Conservation (phyloP, 2,888 invertebrate genomes). For the Caenorhabditis afra region DNA sequence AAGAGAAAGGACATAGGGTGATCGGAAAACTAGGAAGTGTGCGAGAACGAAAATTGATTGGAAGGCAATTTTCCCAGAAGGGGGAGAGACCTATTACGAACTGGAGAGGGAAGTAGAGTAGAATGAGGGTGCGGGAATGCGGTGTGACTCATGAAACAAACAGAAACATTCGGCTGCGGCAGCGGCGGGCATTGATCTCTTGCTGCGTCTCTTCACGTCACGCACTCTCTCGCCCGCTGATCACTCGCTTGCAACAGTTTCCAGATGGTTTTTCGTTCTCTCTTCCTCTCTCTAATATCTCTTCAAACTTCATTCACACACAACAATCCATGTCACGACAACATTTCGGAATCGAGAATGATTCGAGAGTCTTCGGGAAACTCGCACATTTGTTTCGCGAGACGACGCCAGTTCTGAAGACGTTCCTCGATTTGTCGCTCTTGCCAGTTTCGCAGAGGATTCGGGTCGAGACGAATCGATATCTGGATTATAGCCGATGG, state of each 20-base stretch:
- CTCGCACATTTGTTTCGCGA: conserved; percentile 27
- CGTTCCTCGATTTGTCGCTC: conserved; percentile 22
- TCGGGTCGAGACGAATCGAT: conserved; percentile 43
- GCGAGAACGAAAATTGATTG: too few relatives aligned
- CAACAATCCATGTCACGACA: conserved; percentile 22
- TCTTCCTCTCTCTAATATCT: neutral
- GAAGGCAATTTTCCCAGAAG: neutral
- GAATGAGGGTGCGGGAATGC: conserved; percentile 5
- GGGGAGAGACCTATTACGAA: neutral
- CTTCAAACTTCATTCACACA: neutral
- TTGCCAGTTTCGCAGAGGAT: conserved; percentile 47
- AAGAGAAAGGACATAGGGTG: too few relatives aligned
- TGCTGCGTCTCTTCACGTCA: conserved; percentile 2
- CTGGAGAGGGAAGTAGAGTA: neutral
- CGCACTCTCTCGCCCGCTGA: neutral
- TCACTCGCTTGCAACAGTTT: conserved; percentile 11
- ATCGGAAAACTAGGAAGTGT: too few relatives aligned
- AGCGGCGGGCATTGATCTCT: neutral
- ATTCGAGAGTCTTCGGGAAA: conserved; percentile 46
- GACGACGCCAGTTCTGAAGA: conserved; percentile 19
- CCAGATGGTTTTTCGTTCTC: conserved; percentile 15
- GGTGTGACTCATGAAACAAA: conserved; percentile 3
- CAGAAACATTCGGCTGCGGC: neutral
- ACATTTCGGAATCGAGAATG: conserved; percentile 42
- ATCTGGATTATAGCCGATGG: conserved; percentile 32